Conservation (phyloP, 2,113 vertebrate genomes). For the Syrmaticus mikado region DNA sequence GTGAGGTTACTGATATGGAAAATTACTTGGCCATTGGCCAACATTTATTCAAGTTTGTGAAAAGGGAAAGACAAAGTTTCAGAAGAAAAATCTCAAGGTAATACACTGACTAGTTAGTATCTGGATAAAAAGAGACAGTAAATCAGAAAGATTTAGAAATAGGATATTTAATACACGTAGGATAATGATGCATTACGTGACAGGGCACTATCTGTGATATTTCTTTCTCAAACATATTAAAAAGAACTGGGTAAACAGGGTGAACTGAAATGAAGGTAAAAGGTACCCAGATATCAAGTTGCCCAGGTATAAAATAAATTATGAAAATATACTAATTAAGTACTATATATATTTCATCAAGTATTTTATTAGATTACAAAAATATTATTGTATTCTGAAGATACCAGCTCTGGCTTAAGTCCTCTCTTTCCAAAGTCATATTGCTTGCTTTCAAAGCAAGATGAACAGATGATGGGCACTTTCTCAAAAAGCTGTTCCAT, state of each 20-base stretch:
- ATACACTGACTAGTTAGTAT: conserved; percentile 51
- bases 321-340: not conserved
- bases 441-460: not conserved
- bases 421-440: not conserved
- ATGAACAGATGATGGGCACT: not conserved
- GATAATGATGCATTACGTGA: not conserved
- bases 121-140: conserved; percentile 24
- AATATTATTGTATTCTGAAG: not conserved
- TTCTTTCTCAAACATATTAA: not conserved
- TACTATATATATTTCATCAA: not conserved
- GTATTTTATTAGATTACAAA: not conserved
- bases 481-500: not conserved
- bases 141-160: conserved; percentile 34
- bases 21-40: conserved; percentile 67
- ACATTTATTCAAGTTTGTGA: conserved; percentile 40
- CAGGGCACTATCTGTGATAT: not conserved
- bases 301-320: not conserved
- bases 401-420: not conserved
- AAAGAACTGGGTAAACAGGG: not conserved
- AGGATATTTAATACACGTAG: not conserved
- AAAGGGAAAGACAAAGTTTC: conserved; percentile 41
- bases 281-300: not conserved
- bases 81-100: conserved; percentile 55
- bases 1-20: conserved; percentile 64
- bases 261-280: conserved; percentile 14